Evolutionary conservation across 2,797 vertebrate species (phyloP).

Genomic region (Coregonus sp.): DNA sequence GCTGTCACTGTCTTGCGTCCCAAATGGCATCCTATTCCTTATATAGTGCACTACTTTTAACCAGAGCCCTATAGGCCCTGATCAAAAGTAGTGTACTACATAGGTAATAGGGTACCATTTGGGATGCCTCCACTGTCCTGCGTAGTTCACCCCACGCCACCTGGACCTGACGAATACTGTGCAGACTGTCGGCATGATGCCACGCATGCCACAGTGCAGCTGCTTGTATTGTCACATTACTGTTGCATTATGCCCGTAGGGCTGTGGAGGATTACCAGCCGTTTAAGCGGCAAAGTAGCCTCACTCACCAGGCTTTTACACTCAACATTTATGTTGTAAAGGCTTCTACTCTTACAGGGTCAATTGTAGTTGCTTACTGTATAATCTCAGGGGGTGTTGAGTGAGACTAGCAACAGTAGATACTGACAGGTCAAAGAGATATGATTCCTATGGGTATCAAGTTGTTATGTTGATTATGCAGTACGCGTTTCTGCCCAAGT

Average conservation of each 20-base stretch:
- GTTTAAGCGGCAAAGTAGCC: slow-evolving; percentile 44
- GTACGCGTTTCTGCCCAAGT: background rate
- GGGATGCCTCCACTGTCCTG: background rate
- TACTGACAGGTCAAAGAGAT: no score
- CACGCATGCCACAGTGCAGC: slow-evolving; percentile 64
- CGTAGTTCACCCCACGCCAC: slow-evolving; percentile 52
- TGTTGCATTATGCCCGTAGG: slow-evolving; percentile 67
- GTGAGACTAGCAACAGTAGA: background rate
- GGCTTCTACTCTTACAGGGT: background rate
- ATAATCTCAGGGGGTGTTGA: background rate
- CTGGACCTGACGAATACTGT: slow-evolving; percentile 37
- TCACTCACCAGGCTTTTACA: slow-evolving; percentile 51
- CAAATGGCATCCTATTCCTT: background rate
- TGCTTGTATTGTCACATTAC: slow-evolving; percentile 59
- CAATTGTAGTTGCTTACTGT: no score
- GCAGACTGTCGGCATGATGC: slow-evolving; percentile 38
- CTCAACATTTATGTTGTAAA: slow-evolving; percentile 43
- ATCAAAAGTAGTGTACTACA: no score
- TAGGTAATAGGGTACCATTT: no score
- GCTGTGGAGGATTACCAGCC: slow-evolving; percentile 58
- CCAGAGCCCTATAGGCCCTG: no score
- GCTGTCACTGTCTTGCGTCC: slow-evolving; percentile 38
- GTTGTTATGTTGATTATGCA: background rate
- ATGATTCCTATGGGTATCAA: background rate
- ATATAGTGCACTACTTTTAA: no score